Conservation (phyloP, 2,113 vertebrate genomes). For the Petrocephalus microphthalmus region DNA sequence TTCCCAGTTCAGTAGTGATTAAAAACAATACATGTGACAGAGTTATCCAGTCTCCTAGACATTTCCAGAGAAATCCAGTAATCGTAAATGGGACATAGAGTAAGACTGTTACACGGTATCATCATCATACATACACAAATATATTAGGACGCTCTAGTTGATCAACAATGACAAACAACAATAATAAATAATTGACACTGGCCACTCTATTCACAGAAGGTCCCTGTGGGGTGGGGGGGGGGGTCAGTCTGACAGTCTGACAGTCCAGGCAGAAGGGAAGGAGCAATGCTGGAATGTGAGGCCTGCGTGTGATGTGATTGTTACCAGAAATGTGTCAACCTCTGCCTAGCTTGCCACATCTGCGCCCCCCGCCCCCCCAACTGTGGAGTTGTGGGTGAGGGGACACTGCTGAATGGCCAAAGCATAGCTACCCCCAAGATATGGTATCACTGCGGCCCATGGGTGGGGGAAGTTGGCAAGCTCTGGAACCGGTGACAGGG, state of each 20-base stretch:
- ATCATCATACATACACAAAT: background rate
- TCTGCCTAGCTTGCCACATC: slow-evolving; percentile 56
- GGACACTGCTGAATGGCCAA: slow-evolving; percentile 2
- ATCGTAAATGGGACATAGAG: background rate
- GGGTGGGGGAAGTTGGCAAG: background rate
- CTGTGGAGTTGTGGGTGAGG: slow-evolving; percentile 43
- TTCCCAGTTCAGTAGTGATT: no score
- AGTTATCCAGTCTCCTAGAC: background rate
- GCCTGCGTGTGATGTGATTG: slow-evolving; percentile 92
- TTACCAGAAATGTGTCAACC: slow-evolving; percentile 90
- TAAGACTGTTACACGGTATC: background rate
- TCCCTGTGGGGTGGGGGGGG: background rate
- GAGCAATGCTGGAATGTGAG: slow-evolving; percentile 78
- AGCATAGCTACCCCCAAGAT: background rate
- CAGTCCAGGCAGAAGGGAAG: slow-evolving; percentile 39
- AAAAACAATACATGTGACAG: no score
- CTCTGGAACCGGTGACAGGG: background rate
- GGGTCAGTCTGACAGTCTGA: background rate
- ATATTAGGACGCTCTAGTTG: background rate
- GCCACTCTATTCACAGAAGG: background rate
- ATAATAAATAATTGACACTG: background rate
- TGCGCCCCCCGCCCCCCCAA: slow-evolving; percentile 37
- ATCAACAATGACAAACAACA: background rate
- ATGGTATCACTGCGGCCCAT: background rate
- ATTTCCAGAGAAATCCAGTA: background rate